Percentiles rank a stretch among this genome's conserved stretches.
phyloP scores from a whole-genome alignment of 2,797 vertebrate species.

The Pseudocheirus occidentalis region DNA sequence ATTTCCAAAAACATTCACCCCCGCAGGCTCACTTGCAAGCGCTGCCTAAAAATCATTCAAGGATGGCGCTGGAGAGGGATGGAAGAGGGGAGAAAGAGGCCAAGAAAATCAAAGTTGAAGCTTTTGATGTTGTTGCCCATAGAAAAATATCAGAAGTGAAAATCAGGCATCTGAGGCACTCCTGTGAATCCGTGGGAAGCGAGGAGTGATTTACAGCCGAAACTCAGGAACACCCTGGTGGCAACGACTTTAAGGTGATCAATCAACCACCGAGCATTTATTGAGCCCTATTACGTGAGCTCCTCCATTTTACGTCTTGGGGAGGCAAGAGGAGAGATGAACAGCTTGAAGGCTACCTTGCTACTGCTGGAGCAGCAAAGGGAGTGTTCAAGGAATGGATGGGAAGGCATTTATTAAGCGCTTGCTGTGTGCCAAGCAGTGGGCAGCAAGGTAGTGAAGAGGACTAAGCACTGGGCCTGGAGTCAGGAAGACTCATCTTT shows the following conservation, averaged over 20 bases:
- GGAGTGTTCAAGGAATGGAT: neutral
- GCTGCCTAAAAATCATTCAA: neutral
- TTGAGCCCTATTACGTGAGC: neutral
- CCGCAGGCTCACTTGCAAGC: neutral
- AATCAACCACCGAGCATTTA: neutral
- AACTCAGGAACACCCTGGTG: neutral
- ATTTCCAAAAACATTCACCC: neutral
- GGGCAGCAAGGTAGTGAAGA: neutral
- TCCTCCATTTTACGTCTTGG: neutral
- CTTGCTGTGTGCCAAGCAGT: neutral
- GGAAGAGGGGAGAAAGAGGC: neutral
- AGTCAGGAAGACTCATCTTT: neutral
- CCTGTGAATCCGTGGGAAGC: neutral
- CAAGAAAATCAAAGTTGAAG: neutral
- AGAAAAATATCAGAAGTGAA: neutral
- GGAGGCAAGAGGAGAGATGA: neutral
- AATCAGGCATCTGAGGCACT: neutral
- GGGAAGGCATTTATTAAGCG: neutral
- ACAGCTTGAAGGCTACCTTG: neutral
- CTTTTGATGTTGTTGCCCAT: neutral
- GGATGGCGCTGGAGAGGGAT: neutral
- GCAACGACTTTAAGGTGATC: neutral
- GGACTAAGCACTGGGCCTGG: neutral
- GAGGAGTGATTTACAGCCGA: neutral
- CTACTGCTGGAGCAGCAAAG: neutral